Evolutionary conservation across 2,888 invertebrate genomes (phyloP).

Genomic region (Scaptomyza tumidula): DNA sequence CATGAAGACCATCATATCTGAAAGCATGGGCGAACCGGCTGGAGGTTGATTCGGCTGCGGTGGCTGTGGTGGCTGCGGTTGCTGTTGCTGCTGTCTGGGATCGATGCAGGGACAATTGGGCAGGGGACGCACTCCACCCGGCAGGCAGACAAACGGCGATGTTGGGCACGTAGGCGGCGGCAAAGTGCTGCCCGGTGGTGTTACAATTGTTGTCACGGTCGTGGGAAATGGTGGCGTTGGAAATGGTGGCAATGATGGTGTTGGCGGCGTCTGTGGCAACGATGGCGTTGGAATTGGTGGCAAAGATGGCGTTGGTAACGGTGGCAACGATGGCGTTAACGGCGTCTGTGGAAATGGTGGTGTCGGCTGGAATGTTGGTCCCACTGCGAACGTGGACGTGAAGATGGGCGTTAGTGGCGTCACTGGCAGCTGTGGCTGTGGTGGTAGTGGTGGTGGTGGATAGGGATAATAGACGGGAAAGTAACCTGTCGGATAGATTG

Average conservation of each 20-base stretch:
- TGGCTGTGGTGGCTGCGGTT: background rate
- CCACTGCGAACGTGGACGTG: slow-evolving; percentile 55
- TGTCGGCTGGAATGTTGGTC: slow-evolving; percentile 44
- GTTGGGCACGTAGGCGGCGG: slow-evolving; percentile 66
- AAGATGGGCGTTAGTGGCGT: slow-evolving; percentile 58
- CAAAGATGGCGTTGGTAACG: background rate
- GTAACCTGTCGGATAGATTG: slow-evolving; percentile 72
- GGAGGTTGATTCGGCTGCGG: background rate
- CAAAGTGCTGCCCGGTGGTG: slow-evolving; percentile 31
- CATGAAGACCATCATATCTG: slow-evolving; percentile 80
- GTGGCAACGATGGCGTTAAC: background rate
- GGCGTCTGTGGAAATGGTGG: slow-evolving; percentile 6
- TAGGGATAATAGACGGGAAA: slow-evolving; percentile 79
- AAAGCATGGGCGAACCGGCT: slow-evolving; percentile 39
- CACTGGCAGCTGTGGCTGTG: slow-evolving; percentile 49
- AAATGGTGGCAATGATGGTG: too few relatives aligned
- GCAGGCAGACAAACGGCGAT: slow-evolving; percentile 78
- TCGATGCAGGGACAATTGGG: slow-evolving; percentile 84
- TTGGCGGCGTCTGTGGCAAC: background rate
- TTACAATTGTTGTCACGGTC: slow-evolving; percentile 21
- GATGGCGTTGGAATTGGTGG: slow-evolving; percentile 17
- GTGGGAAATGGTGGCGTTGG: slow-evolving; percentile 25
- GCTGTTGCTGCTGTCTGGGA: slow-evolving; percentile 61
- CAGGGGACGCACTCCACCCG: slow-evolving; percentile 77
- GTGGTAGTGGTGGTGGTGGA: slow-evolving; percentile 67